Base-by-base conservation (phyloP, 1,140 invertebrate species). In the Dermatophagoides farinae region DNA sequence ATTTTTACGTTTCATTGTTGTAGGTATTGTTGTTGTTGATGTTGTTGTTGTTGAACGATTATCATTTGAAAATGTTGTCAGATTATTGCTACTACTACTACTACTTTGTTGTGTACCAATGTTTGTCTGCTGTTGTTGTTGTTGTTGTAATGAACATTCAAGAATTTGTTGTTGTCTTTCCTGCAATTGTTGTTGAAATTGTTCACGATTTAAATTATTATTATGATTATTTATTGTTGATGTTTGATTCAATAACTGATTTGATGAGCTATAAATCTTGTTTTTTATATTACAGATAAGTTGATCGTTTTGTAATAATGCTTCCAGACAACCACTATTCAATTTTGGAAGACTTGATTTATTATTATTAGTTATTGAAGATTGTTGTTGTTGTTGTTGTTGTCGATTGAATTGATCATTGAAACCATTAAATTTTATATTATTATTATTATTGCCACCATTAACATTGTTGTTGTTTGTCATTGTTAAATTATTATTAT, bases 1-100 rank as follows among this genome's bases (percentile, higher is more conserved):
- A 25, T 55, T 55, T 23, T 55, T 55, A 22, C 53, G 53, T 44
- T 55, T 55, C 53, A 55, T 55, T 6, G 53, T 10, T 41, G 40
- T 10, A 8, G n/a, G n/a, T 9, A 20, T n/a, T 8, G n/a, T n/a
- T 31, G 50, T 52, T 14, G 20, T 52, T 39, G 50, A 4, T 14
- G 12, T 55, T 6, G 53, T 1, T 55, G 38, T 40, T 55, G 53
- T 9, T 9, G 46, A 23, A 47, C 18, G 31, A 31, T 31, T 31
- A 31, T 31, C 8, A 31, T 31, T 31, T 31, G 31, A 4, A 31
- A 31, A 31, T 31, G 31, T 31, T 31, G 31, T 31, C 31, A 31
- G 2, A 47, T 18, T 6, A 20, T 23, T 47, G 1, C 46, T 8
- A 23, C 1, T 8, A 23, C 9, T 47, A 23, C 46, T 47, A 23